phyloP scores from a whole-genome alignment of 2,888 invertebrate species.

The Salpingus planirostris region DNA sequence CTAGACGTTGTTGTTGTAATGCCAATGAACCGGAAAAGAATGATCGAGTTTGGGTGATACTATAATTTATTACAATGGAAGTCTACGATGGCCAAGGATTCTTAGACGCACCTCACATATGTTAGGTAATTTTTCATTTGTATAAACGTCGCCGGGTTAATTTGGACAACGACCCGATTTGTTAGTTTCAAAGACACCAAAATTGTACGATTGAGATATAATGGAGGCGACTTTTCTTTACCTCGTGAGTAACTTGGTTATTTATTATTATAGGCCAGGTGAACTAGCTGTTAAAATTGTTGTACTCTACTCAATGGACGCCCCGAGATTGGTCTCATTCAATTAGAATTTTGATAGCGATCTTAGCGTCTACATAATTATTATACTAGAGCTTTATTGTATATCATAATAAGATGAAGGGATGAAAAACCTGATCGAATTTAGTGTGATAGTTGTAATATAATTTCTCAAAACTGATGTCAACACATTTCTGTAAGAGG shows the following conservation, averaged over 20 bases:
- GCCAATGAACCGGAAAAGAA: constrained; percentile 3
- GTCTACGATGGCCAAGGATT: no score
- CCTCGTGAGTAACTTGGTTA: background rate
- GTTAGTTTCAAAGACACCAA: background rate
- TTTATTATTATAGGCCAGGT: background rate
- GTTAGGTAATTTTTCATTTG: no score
- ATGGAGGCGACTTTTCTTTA: background rate
- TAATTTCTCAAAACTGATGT: no score
- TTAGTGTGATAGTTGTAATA: no score
- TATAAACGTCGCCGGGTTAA: no score
- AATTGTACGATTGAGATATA: background rate
- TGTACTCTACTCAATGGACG: background rate
- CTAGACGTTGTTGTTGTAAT: constrained; percentile 9
- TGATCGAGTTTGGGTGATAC: constrained; percentile 5
- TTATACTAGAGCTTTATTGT: no score
- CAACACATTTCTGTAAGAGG: no score
- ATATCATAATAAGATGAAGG: no score
- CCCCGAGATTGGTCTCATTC: background rate
- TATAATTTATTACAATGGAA: no score
- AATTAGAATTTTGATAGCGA: constrained; percentile 1
- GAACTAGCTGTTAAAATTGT: background rate
- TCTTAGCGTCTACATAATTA: constrained; percentile 1
- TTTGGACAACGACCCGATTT: constrained; percentile 1
- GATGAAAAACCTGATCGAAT: no score
- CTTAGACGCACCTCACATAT: no score